Conservation (phyloP, 2,888 invertebrate species). For the Netelia melanura region DNA sequence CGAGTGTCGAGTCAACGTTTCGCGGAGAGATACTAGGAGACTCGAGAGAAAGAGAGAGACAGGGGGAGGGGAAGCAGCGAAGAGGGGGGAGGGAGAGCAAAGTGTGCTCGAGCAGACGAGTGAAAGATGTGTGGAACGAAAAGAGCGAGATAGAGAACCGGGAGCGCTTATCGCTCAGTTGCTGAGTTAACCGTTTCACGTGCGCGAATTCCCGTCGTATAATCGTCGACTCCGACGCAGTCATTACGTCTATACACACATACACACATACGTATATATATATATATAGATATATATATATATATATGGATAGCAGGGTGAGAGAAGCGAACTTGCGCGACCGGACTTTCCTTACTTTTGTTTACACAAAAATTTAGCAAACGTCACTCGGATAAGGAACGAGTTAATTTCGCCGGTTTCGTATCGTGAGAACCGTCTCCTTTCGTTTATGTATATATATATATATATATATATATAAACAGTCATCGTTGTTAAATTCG, state of each 20-base stretch:
- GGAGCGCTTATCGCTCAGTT: constrained; percentile 68
- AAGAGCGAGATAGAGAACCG: constrained; percentile 33
- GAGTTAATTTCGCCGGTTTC: constrained; percentile 50
- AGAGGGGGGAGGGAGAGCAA: constrained; percentile 46
- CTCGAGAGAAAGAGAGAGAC: constrained; percentile 43
- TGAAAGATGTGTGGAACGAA: constrained; percentile 8
- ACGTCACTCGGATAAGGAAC: constrained; percentile 55
- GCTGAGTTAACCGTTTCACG: constrained; percentile 71
- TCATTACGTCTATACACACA: constrained; percentile 10
- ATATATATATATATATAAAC: neutral
- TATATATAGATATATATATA: constrained; percentile 41
- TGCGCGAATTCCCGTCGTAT: constrained; percentile 48
- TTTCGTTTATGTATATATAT: neutral
- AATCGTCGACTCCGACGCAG: constrained; percentile 1
- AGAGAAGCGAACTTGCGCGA: constrained; percentile 10
- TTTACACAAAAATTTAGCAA: constrained; percentile 66
- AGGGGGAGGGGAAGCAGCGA: constrained; percentile 17
- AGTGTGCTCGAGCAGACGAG: constrained; percentile 30
- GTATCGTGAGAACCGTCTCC: neutral
- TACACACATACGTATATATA: constrained; percentile 43
- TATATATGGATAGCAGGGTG: constrained; percentile 19
- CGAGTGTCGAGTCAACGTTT: constrained; percentile 64
- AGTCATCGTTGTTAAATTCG: neutral
- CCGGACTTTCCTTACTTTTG: constrained; percentile 45
- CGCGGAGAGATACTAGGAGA: constrained; percentile 44